A percentile compares a stretch with the other conserved stretches of the same genome.
Conservation (phyloP, 2,888 invertebrate genomes). For the Tuta absoluta region DNA sequence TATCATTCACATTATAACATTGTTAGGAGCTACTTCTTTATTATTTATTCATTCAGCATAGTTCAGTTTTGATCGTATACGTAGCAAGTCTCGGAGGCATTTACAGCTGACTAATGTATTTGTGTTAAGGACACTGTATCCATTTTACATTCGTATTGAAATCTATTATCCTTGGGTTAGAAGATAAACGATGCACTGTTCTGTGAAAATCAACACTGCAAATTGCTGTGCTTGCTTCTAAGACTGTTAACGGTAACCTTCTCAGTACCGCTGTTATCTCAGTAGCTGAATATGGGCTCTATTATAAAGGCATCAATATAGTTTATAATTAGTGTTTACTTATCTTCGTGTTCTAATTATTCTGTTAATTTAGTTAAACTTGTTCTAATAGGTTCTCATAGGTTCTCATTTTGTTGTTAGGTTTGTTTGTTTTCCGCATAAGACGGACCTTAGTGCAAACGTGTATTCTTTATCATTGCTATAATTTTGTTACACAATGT, state of each 20-base stretch:
- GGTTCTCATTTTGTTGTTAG: background rate
- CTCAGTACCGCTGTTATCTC: constrained; percentile 1
- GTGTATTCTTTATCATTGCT: constrained; percentile 5
- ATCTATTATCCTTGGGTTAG: constrained; percentile 4
- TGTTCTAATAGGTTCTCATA: background rate
- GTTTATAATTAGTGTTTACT: constrained; percentile 14
- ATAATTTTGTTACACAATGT: constrained; percentile 27
- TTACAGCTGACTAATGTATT: constrained; percentile 10
- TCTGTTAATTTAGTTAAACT: constrained; percentile 17
- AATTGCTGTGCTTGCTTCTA: background rate
- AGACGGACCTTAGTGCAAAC: background rate
- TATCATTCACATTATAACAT: background rate
- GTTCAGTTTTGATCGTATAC: background rate
- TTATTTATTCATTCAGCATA: background rate
- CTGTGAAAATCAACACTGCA: constrained; percentile 6
- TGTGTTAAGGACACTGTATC: constrained; percentile 26
- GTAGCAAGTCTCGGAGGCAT: background rate
- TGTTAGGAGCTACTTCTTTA: background rate
- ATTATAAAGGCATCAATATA: constrained; percentile 5
- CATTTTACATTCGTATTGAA: constrained; percentile 22
- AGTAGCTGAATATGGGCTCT: constrained; percentile 8
- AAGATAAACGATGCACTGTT: constrained; percentile 13
- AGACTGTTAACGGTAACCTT: background rate
- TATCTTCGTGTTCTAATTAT: constrained; percentile 13
- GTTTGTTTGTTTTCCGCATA: constrained; percentile 1